phyloP scores from a whole-genome alignment of 2,113 vertebrate genomes.

The Trichechus manatus region DNA sequence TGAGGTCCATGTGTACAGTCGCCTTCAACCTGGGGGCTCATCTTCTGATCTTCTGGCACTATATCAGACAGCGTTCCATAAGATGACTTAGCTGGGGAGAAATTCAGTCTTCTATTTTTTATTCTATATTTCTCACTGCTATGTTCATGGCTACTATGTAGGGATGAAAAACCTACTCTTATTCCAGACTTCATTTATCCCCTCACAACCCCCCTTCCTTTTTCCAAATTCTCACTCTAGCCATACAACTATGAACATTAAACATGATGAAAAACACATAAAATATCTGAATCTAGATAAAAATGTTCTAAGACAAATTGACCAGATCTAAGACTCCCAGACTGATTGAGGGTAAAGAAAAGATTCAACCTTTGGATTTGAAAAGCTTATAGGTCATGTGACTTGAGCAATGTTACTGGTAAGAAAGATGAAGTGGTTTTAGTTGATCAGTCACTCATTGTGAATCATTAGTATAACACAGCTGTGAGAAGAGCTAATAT shows the following conservation, averaged over 20 bases:
- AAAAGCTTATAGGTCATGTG: not conserved
- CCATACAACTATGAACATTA: not conserved
- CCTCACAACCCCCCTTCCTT: not conserved
- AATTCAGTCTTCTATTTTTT: not conserved
- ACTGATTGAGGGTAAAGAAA: not conserved
- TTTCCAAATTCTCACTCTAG: not conserved
- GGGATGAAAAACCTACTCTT: not conserved
- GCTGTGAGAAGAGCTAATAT: not conserved
- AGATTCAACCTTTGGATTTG: not conserved
- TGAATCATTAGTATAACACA: not conserved
- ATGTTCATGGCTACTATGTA: not conserved
- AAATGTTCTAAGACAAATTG: not conserved
- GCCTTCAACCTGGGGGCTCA: too few species aligned
- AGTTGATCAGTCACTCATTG: not conserved
- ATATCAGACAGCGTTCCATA: too few species aligned
- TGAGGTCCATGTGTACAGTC: too few species aligned
- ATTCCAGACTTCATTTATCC: not conserved
- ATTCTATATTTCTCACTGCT: not conserved
- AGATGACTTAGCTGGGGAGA: not conserved
- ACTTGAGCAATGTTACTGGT: not conserved
- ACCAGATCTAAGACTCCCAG: not conserved
- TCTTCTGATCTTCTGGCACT: too few species aligned
- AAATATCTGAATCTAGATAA: not conserved
- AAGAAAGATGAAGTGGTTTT: not conserved
- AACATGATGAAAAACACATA: not conserved